Evolutionary conservation across 1,140 invertebrate species (phyloP).

Genomic region (Penaeus vannamei): DNA sequence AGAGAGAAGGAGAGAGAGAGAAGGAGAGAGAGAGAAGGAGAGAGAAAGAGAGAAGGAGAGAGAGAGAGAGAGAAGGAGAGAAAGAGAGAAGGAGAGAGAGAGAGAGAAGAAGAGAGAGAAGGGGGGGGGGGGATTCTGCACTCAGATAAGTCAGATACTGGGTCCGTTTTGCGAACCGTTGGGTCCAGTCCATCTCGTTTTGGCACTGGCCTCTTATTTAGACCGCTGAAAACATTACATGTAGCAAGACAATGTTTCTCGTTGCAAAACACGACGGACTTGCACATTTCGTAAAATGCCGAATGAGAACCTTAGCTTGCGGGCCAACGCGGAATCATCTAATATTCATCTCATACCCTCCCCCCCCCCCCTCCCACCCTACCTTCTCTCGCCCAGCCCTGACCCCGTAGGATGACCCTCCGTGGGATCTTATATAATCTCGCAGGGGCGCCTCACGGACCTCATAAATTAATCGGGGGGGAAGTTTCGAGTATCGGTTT

Average conservation of each 20-base stretch:
- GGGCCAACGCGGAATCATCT: not conserved
- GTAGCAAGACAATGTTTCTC: too few relatives aligned
- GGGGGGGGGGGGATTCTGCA: not conserved
- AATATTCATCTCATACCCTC: slow-evolving; percentile 18
- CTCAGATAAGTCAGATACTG: too few relatives aligned
- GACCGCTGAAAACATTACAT: too few relatives aligned
- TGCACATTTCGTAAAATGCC: too few relatives aligned
- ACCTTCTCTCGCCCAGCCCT: not conserved
- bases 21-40: not conserved
- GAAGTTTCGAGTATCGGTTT: too few relatives aligned
- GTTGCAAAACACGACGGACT: too few relatives aligned
- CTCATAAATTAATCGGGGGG: too few relatives aligned
- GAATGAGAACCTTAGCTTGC: too few relatives aligned
- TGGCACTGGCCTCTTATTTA: too few relatives aligned
- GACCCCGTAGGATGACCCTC: not conserved
- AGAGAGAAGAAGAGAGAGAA: not conserved
- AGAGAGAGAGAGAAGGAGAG: not conserved
- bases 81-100: not conserved
- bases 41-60: not conserved
- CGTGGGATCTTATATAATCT: too few relatives aligned
- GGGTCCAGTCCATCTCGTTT: too few relatives aligned
- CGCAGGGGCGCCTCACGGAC: slow-evolving; percentile 1
- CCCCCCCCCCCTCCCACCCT: not conserved
- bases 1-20: not conserved
- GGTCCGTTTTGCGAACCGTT: too few relatives aligned